Evolutionary conservation across 2,113 vertebrate species (phyloP).

Genomic region (Ibidorhyncha struthersii): DNA sequence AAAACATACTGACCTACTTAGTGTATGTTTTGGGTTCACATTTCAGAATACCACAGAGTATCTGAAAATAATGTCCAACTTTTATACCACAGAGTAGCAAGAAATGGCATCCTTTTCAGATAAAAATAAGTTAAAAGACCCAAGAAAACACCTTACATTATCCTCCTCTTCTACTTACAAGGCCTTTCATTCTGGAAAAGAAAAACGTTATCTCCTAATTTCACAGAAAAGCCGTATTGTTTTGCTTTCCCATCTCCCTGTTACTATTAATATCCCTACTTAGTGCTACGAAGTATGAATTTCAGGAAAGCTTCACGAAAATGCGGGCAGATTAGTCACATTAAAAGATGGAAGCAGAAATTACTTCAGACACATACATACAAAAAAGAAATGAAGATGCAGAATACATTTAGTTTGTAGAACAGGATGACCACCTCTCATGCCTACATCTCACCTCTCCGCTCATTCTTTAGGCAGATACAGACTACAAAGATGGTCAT

Average conservation of each 20-base stretch:
- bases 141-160: not conserved
- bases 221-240: not conserved
- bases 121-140: not conserved
- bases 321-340: not conserved
- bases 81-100: not conserved
- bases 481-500: not conserved
- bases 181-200: not conserved
- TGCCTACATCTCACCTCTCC: fast-evolving
- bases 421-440: not conserved
- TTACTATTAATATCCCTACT: not conserved
- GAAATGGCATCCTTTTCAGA: not conserved
- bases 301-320: not conserved
- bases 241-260: not conserved
- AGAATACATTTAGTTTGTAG: not conserved
- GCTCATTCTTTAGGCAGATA: not conserved
- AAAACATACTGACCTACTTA: not conserved
- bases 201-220: not conserved
- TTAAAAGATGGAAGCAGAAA: not conserved
- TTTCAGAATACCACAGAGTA: not conserved
- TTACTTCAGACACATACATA: not conserved
- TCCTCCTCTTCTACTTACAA: not conserved
- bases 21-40: not conserved
- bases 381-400: not conserved
- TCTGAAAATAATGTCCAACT: not conserved
- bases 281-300: not conserved